phyloP scores from a whole-genome alignment of 2,888 invertebrate species.

The Caenorhabditis panamensis region DNA sequence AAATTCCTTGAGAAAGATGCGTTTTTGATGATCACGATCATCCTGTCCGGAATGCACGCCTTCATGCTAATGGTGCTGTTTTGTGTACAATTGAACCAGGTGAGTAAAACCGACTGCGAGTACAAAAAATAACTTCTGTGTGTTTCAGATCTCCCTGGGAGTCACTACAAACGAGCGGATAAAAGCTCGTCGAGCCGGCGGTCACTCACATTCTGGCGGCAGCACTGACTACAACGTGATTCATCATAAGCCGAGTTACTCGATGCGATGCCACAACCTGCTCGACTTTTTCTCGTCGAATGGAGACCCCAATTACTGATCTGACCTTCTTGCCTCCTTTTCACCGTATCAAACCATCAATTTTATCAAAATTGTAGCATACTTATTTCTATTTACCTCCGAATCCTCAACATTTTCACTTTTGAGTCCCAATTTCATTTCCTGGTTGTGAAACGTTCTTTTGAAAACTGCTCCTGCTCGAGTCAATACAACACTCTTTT shows the following conservation, averaged over 20 bases:
- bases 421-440: slow-evolving; percentile 11
- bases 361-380: slow-evolving; percentile 17
- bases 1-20: slow-evolving; percentile 53
- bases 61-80: slow-evolving; percentile 66
- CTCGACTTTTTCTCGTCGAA: slow-evolving; percentile 65
- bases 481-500: background rate
- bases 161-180: slow-evolving; percentile 66
- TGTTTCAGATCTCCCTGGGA: slow-evolving; percentile 61
- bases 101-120: slow-evolving; percentile 1
- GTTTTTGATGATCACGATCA: slow-evolving; percentile 64
- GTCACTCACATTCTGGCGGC: slow-evolving; percentile 27
- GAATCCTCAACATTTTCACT: slow-evolving; percentile 22
- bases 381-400: background rate
- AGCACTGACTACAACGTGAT: slow-evolving; percentile 45
- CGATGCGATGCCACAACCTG: slow-evolving; percentile 55
- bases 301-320: slow-evolving; percentile 51
- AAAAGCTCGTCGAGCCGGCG: slow-evolving; percentile 53
- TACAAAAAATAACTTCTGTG: background rate
- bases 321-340: slow-evolving; percentile 6
- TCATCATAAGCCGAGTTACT: slow-evolving; percentile 38
- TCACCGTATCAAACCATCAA: background rate
- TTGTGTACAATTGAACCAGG: slow-evolving; percentile 64
- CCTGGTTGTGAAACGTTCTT: slow-evolving; percentile 29
- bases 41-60: slow-evolving; percentile 65
- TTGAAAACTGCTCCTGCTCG: background rate